These are phyloP conservation scores for Stenopsyche tienmushanensis DNA, from an alignment of 1,140 invertebrate genomes.

Conservation along the genomic window DNA sequence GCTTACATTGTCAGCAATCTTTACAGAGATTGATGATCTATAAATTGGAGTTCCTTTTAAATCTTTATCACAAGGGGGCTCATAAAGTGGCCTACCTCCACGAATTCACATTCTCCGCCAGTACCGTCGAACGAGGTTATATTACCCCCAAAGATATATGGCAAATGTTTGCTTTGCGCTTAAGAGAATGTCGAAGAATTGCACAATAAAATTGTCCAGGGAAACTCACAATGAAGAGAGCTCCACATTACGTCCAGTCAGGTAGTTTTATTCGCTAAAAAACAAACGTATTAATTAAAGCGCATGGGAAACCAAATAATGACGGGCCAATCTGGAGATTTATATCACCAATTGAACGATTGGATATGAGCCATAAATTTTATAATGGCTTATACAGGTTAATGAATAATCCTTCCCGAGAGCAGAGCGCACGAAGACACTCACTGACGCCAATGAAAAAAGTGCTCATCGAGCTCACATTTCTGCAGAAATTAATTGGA, in stretches of 20 bases:
- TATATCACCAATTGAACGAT: too few species aligned
- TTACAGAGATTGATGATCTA: slow-evolving; percentile 27
- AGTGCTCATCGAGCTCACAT: too few species aligned
- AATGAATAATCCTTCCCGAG: too few species aligned
- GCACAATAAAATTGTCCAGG: neutral
- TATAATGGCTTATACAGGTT: too few species aligned
- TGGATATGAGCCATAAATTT: too few species aligned
- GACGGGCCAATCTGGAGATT: neutral
- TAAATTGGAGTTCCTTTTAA: slow-evolving; percentile 30
- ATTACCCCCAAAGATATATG: neutral
- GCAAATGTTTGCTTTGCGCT: neutral
- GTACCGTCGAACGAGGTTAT: neutral
- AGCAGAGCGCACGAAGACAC: too few species aligned
- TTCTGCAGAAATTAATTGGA: too few species aligned
- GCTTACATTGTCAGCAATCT: slow-evolving; percentile 21
- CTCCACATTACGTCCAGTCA: too few species aligned
- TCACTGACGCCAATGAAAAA: too few species aligned
- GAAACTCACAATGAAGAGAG: neutral
- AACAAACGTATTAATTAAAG: neutral
- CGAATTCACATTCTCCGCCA: neutral
- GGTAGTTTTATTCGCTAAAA: neutral
- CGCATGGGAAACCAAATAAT: neutral
- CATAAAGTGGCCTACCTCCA: slow-evolving; percentile 6
- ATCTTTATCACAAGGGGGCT: slow-evolving; percentile 27
- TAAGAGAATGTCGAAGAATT: neutral